Evolutionary conservation across 2,113 vertebrate species (phyloP), one percentile per base, ranked within the genome.

Genomic region (cattle (Bos taurus)): DNA sequence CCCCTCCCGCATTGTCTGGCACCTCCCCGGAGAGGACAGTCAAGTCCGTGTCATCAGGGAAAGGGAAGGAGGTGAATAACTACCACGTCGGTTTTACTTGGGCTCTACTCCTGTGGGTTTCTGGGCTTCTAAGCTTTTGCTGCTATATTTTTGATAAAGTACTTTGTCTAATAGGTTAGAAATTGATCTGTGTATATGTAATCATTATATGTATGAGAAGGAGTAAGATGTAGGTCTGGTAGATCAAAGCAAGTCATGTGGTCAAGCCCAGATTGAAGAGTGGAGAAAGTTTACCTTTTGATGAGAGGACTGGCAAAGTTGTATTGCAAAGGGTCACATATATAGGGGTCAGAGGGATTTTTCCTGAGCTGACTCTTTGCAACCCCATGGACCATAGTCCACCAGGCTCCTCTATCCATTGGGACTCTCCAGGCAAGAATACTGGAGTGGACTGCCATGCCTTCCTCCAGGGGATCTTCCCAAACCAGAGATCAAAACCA

Each of bases 131-230:
- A 86, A 78, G 59, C 26, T 90, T 95, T 74, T 64, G 12, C 4
- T 59, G 40, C 56, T 90, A 16, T 52, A n/a, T 91, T 23, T 91
- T 91, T 81, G 43, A 90, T 23, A 87, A 33, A 87, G 11, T 52
- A 19, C 77, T 83, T 59, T 28, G 33, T 83, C 54, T 48, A 77
- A 57, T 48, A 81, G 36, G 19, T 40, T 60, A 64, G 52, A 96
- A 52, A 92, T 60, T 54, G 46, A 40, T 19, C 62, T 48, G 17
- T 36, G 52, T 46, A 52, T 15, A 36, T 7, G 33, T 10, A 57
- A 57, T 77, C 17, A 60, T 52, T 95, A 56, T 77, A 82, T 43
- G 3, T n/a, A 26, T 60, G 5, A 83, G 67, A 16, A 88, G 48
- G 80, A 82, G 19, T 43, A 78, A 87, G 40, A 91, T 88, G 59